Base-by-base conservation (phyloP, 2,888 invertebrate genomes). In the Plebejus melissa region DNA sequence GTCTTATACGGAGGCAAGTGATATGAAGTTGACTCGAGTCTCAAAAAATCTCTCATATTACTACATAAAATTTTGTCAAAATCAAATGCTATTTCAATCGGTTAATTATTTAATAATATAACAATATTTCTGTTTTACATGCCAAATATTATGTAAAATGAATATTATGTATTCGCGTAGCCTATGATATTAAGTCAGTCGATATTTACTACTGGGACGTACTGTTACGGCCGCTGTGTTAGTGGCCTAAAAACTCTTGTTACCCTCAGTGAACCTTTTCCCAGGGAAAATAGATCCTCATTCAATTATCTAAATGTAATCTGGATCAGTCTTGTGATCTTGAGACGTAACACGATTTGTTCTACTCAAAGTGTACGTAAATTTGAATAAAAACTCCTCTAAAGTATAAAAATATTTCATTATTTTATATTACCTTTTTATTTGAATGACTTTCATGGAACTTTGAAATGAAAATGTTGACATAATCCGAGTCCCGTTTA, bases 291-390 rank as follows among this genome's bases (percentile, higher is more conserved):
- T 89, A 90, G 88, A 90, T 89, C 88, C 89, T 91, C 89, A 92
- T 93, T 93, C 90, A 91, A 92, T 92, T 93, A 92, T 90, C 91
- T 90, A 89, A 92, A 92, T 91, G 89, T 90, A 92, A 92, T 90
- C 89, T 87, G 88, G 90, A 89, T 90, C 86, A 86, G 86, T 84
- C 86, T 85, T 87, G 86, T 86, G 90, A 90, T 90, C 88, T 86
- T 81, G 83, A 83, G 84, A 85, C 85, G 90, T 91, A 91, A 92
- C 88, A 85, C 89, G 87, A 90, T 91, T 92, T 90, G 87, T 84
- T 83, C 83, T 82, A 84, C 85, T 84, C 86, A 81, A 81, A 83
- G 72, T 72, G 72, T 72, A 71, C 22, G 72, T 46, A 72, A 72
- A 72, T 72, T 72, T 54, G 32, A 72, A 72, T 72, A 16, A 72